Percentiles rank a stretch among this genome's conserved stretches.
Conservation (phyloP, 1,140 invertebrate species). For the Oncopodura yosiiana region DNA sequence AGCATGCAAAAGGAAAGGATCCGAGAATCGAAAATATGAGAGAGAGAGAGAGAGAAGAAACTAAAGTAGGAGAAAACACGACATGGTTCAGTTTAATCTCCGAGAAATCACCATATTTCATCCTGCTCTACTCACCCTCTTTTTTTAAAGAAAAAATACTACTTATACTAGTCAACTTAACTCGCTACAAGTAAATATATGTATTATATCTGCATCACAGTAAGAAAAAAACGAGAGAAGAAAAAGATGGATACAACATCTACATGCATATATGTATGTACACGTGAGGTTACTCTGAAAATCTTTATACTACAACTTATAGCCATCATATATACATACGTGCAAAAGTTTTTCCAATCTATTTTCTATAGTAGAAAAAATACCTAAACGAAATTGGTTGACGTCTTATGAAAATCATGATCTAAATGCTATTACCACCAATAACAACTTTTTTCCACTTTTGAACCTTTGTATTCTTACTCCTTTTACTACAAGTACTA, state of each 20-base stretch:
- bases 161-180: background rate
- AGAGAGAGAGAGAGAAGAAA: slow-evolving; percentile 12
- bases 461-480: background rate
- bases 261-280: background rate
- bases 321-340: background rate
- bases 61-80: slow-evolving; percentile 18
- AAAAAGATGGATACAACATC: background rate
- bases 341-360: slow-evolving; percentile 17
- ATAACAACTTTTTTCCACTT: background rate
- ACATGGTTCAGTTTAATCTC: slow-evolving; percentile 22
- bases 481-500: background rate
- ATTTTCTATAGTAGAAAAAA: slow-evolving; percentile 17
- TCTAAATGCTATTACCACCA: slow-evolving; percentile 7
- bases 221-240: background rate
- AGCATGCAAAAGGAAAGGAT: too few species aligned
- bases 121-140: slow-evolving; percentile 7
- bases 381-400: slow-evolving; percentile 7
- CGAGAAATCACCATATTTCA: slow-evolving; percentile 25
- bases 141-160: background rate
- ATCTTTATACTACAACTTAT: too few species aligned
- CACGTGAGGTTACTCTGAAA: too few species aligned
- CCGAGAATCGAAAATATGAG: slow-evolving; percentile 19
- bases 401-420: slow-evolving; percentile 11
- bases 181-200: background rate
- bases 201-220: background rate